phyloP scores from a whole-genome alignment of 2,113 vertebrate genomes.

The Sinosuthora webbiana region DNA sequence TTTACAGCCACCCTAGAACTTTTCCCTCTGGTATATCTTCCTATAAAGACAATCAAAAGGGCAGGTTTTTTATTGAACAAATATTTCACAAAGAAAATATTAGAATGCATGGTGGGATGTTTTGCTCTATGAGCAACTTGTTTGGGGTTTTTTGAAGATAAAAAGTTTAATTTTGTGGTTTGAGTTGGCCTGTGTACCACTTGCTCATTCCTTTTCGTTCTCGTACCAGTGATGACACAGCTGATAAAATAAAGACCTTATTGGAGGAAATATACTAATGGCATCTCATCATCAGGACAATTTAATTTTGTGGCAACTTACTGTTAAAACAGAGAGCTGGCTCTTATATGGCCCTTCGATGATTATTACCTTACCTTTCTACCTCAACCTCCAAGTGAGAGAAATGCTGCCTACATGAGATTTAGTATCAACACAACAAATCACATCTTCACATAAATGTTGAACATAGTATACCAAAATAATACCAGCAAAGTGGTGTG shows the following conservation, averaged over 20 bases:
- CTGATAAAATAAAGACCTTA: neutral
- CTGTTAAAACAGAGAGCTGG: neutral
- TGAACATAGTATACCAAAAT: neutral
- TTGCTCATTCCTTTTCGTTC: neutral
- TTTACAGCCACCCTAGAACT: neutral
- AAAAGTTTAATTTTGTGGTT: neutral
- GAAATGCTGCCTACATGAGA: neutral
- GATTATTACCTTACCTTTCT: neutral
- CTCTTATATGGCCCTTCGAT: neutral
- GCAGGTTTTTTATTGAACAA: neutral
- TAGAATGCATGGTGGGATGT: neutral
- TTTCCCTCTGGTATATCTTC: neutral
- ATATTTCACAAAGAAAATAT: neutral
- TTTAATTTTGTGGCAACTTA: neutral
- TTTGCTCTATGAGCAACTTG: neutral
- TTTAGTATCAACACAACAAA: neutral
- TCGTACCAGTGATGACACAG: neutral
- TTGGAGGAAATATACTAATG: neutral
- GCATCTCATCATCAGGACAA: neutral
- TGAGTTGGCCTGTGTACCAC: neutral
- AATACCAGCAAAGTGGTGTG: neutral
- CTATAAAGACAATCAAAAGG: neutral
- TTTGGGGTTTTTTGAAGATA: neutral
- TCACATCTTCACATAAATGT: neutral
- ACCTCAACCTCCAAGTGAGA: neutral